Percentiles rank a stretch among this genome's conserved stretches.
Conservation (phyloP, 53 echinoderm and acorn worm genomes). For the Patiria pectinifera region DNA sequence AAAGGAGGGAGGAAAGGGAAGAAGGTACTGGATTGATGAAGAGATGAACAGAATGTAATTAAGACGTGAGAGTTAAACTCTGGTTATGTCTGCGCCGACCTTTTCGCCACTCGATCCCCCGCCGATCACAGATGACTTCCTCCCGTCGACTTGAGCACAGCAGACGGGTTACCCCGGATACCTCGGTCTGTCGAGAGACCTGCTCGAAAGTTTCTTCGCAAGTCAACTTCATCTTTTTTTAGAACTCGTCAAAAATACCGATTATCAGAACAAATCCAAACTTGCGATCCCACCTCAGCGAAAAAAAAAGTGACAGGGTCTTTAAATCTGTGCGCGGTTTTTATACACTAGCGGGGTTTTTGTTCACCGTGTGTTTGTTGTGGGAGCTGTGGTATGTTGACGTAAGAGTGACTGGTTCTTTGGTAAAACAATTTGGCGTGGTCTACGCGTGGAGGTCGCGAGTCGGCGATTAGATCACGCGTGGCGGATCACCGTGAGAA, state of each 20-base stretch:
- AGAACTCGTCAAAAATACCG: not conserved
- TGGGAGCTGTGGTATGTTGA: constrained; percentile 41
- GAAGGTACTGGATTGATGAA: no score
- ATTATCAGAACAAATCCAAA: not conserved
- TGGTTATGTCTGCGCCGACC: constrained; percentile 27
- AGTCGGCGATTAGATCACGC: constrained; percentile 58
- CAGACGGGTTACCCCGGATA: constrained; percentile 23
- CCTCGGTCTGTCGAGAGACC: constrained; percentile 33
- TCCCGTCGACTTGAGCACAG: constrained; percentile 43
- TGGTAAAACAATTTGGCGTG: constrained; percentile 46
- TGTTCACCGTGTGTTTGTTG: not conserved
- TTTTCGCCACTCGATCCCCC: constrained; percentile 61
- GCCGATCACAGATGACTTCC: constrained; percentile 40
- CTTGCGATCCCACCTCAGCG: not conserved
- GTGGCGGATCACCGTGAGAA: constrained; percentile 60
- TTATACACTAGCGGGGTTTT: constrained; percentile 13
- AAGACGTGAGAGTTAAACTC: not conserved
- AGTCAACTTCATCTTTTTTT: constrained; percentile 50
- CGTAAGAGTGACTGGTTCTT: constrained; percentile 6
- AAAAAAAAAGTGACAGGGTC: not conserved
- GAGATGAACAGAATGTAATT: not conserved
- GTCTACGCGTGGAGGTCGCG: constrained; percentile 57
- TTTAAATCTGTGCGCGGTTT: not conserved
- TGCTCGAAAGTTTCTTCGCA: constrained; percentile 54
- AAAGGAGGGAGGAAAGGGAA: no score